Evolutionary conservation across 1,140 invertebrate genomes (phyloP), one percentile per base, ranked within the genome.

Genomic region (Anastrepha ludens): DNA sequence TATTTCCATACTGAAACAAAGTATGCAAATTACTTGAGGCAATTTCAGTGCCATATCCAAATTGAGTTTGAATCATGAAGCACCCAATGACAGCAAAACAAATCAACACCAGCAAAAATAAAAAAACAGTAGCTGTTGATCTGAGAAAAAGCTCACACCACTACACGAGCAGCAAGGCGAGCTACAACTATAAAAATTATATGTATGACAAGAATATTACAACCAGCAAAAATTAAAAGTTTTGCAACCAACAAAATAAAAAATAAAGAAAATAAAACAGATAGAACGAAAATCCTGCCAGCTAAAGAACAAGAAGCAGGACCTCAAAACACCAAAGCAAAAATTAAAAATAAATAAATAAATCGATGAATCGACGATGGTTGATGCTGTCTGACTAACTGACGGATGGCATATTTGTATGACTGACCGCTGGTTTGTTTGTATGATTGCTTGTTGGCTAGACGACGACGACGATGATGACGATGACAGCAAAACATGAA

Each of bases 331-430:
- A 50, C 9, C 20, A 20, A 55, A 81, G 55, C 47, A 50, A 81
- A 81, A 15, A 81, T 29, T 15, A 44, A 7, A 41, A 13, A 20
- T 20, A 55, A n/a, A 81, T n/a, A 11, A 81, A 55, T 47, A 81
- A 81, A 55, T 81, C 74, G 74, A 81, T 81, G 74, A 81, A 55
- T 81, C 74, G 74, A 81, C 55, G 74, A 81, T 67, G n/a, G 29
- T 29, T 62, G 13, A 1, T 11, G 29, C 20, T 41, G 44, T 17
- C 70, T 74, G 70, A 74, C 70, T 74, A 20, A 55, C 47, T 55
- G 74, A 55, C 44, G 8, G 60, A 62, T 62, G 8, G 60, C n/a
- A 62, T 62, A 13, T 8, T 17, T 9, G 60, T 15, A 8, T 55
- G 41, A 74, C 41, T 47, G 65, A 65, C 20, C 15, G 20, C 39